phyloP scores from a whole-genome alignment of 2,113 vertebrate species.

The Poecile atricapillus region DNA sequence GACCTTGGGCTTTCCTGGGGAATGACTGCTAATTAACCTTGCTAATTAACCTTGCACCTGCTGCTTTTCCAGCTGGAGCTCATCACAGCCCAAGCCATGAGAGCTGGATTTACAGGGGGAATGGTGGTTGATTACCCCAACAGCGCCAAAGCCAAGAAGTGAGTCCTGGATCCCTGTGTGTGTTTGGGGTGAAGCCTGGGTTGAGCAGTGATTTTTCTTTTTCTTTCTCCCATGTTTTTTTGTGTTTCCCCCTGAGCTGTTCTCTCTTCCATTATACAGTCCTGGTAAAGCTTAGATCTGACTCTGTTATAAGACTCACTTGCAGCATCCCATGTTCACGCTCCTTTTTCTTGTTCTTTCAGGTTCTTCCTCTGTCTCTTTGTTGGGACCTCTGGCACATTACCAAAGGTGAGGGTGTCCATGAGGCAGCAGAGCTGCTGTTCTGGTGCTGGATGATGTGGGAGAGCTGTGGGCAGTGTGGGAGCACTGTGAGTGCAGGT shows the following conservation, averaged over 20 bases:
- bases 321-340: neutral
- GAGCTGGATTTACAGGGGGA: conserved; percentile 91
- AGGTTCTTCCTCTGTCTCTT: conserved; percentile 98
- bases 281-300: neutral
- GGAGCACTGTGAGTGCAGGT: neutral
- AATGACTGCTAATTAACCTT: neutral
- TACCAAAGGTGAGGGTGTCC: conserved; percentile 85
- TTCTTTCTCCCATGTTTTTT: too few species aligned
- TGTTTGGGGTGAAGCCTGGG: neutral
- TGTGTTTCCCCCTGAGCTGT: neutral
- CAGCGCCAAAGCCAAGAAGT: conserved; percentile 97
- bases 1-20: neutral
- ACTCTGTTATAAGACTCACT: neutral
- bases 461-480: neutral
- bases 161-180: conserved; percentile 32
- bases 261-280: neutral
- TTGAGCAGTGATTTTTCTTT: neutral
- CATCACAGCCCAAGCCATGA: conserved; percentile 91
- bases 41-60: neutral
- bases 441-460: neutral
- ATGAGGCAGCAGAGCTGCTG: neutral
- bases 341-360: neutral
- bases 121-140: conserved; percentile 98
- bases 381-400: conserved; percentile 78
- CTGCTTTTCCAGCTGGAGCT: conserved; percentile 83